Conservation (phyloP, 2,888 invertebrate species). For the Alentia gelatinosa region DNA sequence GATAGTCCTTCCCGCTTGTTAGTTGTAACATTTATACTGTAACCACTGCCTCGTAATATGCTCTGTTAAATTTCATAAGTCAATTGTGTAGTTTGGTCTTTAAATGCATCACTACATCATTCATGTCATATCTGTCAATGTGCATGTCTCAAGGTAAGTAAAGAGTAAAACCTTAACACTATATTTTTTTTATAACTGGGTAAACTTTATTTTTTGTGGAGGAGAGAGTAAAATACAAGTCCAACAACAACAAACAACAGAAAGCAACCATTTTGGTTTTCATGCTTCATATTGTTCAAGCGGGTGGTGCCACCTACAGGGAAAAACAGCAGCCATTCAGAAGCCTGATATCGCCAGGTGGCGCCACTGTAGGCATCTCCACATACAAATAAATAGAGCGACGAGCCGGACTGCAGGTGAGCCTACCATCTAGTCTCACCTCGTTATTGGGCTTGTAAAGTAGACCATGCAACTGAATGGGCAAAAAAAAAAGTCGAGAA, state of each 20-base stretch:
- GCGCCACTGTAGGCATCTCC: not conserved
- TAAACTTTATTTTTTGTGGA: conserved; percentile 55
- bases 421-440: not conserved
- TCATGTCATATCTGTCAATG: too few relatives aligned
- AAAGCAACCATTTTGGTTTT: conserved; percentile 50
- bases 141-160: too few relatives aligned
- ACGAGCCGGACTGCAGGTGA: too few relatives aligned
- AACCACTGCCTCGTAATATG: too few relatives aligned
- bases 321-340: conserved; percentile 36
- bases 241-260: conserved; percentile 56
- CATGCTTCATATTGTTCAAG: conserved; percentile 45
- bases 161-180: too few relatives aligned
- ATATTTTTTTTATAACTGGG: conserved; percentile 51
- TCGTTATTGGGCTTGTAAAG: not conserved
- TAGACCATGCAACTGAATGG: conserved; percentile 23
- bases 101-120: too few relatives aligned
- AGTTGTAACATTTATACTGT: too few relatives aligned
- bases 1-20: too few relatives aligned
- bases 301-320: conserved; percentile 16
- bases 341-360: conserved; percentile 46
- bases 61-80: too few relatives aligned
- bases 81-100: too few relatives aligned
- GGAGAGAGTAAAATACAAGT: conserved; percentile 56
- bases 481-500: not conserved
- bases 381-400: not conserved